These are phyloP conservation scores for Linhomoeus sp. DNA, from an alignment of 2,888 invertebrate genomes.

Conservation along the genomic window DNA sequence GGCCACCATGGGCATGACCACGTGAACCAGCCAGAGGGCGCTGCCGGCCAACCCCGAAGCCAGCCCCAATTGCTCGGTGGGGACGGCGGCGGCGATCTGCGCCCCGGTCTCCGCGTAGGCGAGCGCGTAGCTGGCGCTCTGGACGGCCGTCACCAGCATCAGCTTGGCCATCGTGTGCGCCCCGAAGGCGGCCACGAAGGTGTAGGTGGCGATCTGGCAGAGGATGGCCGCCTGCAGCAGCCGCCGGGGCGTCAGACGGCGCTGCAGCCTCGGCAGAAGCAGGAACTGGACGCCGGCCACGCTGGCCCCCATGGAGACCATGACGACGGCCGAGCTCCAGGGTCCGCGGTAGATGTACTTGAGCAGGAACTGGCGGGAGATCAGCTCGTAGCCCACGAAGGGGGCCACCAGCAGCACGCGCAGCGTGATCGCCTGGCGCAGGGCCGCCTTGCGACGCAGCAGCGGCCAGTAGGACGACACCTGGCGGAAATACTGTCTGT, in stretches of 20 bases:
- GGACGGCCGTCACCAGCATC: slow-evolving; percentile 11
- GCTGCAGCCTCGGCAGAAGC: slow-evolving; percentile 21
- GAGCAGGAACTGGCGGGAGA: slow-evolving; percentile 24
- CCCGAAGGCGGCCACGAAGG: slow-evolving; percentile 3
- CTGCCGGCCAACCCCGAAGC: slow-evolving; percentile 20
- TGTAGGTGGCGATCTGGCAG: not conserved
- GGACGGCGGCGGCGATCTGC: slow-evolving; percentile 24
- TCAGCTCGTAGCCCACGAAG: slow-evolving; percentile 25
- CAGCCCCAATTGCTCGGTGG: slow-evolving; percentile 21
- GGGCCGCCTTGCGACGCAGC: not conserved
- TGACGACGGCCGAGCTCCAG: slow-evolving; percentile 5
- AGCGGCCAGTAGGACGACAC: no score
- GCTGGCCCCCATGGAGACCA: slow-evolving; percentile 21
- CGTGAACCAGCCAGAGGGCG: slow-evolving; percentile 24
- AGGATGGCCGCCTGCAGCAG: slow-evolving; percentile 11
- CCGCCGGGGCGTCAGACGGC: slow-evolving; percentile 12
- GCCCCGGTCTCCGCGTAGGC: slow-evolving; percentile 24
- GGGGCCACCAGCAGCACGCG: slow-evolving; percentile 21
- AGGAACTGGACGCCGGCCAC: slow-evolving; percentile 20
- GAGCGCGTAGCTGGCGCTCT: slow-evolving; percentile 22
- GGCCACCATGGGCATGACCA: slow-evolving; percentile 23
- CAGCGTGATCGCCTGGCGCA: slow-evolving; percentile 16
- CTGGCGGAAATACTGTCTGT: no score
- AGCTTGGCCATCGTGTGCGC: not conserved
- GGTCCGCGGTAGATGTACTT: slow-evolving; percentile 22